Base-by-base conservation (phyloP, 1,140 invertebrate genomes). In the Saccostrea glomerata region DNA sequence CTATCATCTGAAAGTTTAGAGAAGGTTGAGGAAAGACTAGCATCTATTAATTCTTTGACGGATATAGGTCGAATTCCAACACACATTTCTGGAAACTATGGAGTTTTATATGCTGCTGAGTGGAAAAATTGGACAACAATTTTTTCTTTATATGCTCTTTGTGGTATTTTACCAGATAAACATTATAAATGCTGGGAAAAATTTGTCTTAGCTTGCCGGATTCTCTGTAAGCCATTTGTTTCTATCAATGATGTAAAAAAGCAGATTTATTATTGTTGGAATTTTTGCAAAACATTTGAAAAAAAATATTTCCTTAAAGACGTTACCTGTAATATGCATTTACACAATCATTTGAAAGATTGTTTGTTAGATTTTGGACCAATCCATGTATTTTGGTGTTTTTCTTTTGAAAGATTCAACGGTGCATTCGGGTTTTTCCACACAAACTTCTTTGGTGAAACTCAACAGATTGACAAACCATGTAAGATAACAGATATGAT, bases 271-370 rank as follows among this genome's bases (percentile, higher is more conserved):
- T 54, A 54, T 6, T 47, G 2, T 47, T 83, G 47, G 2, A 47
- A 83, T 40, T 83, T 83, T 83, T 83, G 30, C 13, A 36, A 54
- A 40, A n/a, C 25, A 54, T 36, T 83, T 83, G 82, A 40, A 40
- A 36, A 54, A 47, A 25, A n/a, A n/a, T 83, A 77, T 77, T n/a
- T 0, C 70, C 15, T 40, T 77, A 40, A 77, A 12, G 36, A 40
- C 15, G 25, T 83, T 7, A 83, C 82, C 3, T n/a, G 17, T 23
- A 87, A 82, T 20, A 87, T 82, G 66, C 70, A 87, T 58, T 25
- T 87, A 12, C 86, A 58, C 17, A 47, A 73, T 56, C 86, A 87
- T 56, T 82, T 87, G 3, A 87, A 77, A 56, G 86, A 87, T 25
- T 82, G 70, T n/a, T 30, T 86, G 20, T 6, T 40, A n/a, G 0